These are phyloP conservation scores for Brenthis ino DNA, from an alignment of 2,888 invertebrate genomes.

Conservation along the genomic window DNA sequence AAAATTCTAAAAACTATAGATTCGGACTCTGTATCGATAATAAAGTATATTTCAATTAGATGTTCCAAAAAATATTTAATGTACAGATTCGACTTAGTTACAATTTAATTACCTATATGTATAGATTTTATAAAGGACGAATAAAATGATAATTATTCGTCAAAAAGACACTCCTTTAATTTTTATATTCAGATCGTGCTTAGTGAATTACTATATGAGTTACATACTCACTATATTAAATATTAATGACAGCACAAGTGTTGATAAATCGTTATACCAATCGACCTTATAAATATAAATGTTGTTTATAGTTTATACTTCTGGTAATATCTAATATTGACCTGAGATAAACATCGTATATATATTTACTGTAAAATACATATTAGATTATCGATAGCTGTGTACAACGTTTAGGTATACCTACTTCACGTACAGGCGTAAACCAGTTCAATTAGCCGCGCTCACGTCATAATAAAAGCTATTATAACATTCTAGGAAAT, in stretches of 20 bases:
- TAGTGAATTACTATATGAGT: background rate
- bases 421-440: constrained; percentile 19
- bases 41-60: no score
- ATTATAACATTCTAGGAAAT: constrained; percentile 40
- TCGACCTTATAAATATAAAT: background rate
- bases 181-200: constrained; percentile 7
- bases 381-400: constrained; percentile 9
- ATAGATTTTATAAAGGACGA: no score
- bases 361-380: background rate
- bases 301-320: background rate
- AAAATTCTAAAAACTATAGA: no score
- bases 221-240: background rate
- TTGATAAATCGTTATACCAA: background rate
- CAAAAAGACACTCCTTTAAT: background rate
- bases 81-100: no score
- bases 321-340: background rate
- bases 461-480: constrained; percentile 36
- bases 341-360: no score
- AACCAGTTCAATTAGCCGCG: constrained; percentile 37
- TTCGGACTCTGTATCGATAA: no score
- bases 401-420: background rate
- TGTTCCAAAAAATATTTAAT: no score
- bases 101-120: no score
- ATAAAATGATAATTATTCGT: no score
- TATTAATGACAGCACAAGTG: background rate